phyloP scores from a whole-genome alignment of 2,113 vertebrate species.

The Tragelaphus buxtoni region DNA sequence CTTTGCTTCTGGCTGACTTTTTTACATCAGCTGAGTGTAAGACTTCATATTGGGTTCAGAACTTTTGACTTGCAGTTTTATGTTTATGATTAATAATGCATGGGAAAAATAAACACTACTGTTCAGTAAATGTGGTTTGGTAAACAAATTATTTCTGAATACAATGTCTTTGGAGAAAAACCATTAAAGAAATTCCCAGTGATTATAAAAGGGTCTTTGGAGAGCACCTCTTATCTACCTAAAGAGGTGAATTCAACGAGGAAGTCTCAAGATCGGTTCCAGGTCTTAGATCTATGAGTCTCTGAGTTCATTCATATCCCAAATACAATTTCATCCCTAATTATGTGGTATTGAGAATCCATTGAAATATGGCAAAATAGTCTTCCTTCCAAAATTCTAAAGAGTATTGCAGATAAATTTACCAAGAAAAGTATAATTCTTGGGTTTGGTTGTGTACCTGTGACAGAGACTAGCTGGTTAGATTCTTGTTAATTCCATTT shows the following conservation, averaged over 20 bases:
- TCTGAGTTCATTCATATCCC: not conserved
- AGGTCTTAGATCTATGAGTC: not conserved
- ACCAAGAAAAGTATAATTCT: not conserved
- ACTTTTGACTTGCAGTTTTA: not conserved
- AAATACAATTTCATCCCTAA: not conserved
- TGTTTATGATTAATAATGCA: not conserved
- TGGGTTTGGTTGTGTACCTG: not conserved
- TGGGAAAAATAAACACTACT: not conserved
- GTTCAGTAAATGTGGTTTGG: not conserved
- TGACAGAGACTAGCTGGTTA: not conserved
- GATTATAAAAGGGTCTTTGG: not conserved
- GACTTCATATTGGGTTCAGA: not conserved
- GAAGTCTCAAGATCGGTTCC: not conserved
- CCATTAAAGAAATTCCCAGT: not conserved
- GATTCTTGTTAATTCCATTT: not conserved
- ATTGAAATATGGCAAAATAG: not conserved
- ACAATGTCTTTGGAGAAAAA: not conserved
- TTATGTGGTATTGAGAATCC: not conserved
- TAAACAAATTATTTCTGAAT: conserved; percentile 20
- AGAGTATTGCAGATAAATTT: not conserved
- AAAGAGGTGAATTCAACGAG: not conserved
- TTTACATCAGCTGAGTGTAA: not conserved
- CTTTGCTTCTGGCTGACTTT: not conserved
- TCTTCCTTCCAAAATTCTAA: not conserved
- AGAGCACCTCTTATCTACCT: not conserved